Evolutionary conservation across 2,113 vertebrate genomes (phyloP).

Genomic region (Melozone crissalis): DNA sequence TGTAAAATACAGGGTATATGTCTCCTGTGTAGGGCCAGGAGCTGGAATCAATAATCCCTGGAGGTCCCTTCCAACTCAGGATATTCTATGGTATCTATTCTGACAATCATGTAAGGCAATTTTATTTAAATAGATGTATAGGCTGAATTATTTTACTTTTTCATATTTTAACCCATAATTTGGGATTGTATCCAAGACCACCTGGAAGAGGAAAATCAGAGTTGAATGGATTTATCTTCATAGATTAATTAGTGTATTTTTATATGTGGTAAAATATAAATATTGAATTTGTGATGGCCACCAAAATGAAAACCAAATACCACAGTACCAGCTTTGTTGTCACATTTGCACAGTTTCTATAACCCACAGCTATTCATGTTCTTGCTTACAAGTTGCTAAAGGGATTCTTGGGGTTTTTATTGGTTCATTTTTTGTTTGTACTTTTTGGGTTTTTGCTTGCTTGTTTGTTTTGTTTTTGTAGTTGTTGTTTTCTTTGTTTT

Average conservation of each 20-base stretch:
- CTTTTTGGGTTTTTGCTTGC: not conserved
- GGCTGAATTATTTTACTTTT: not conserved
- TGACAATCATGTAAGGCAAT: not conserved
- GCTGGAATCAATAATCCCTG: not conserved
- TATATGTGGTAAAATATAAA: not conserved
- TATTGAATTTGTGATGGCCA: not conserved
- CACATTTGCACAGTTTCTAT: not conserved
- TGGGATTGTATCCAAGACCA: not conserved
- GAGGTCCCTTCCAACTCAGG: not conserved
- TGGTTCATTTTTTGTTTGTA: not conserved
- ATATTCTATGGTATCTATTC: not conserved
- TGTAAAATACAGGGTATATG: not conserved
- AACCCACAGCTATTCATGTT: not conserved
- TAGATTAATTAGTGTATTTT: not conserved
- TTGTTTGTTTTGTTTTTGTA: not conserved
- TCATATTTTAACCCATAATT: not conserved
- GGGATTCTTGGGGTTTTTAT: not conserved
- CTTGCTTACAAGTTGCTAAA: not conserved
- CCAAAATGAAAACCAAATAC: not conserved
- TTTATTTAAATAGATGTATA: not conserved
- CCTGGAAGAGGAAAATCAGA: not conserved
- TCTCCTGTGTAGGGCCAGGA: not conserved
- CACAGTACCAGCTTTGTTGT: not conserved
- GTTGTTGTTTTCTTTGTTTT: not conserved
- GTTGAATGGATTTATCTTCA: not conserved